phyloP scores from a whole-genome alignment of 2,797 vertebrate genomes.

The Propithecus deckenii region DNA sequence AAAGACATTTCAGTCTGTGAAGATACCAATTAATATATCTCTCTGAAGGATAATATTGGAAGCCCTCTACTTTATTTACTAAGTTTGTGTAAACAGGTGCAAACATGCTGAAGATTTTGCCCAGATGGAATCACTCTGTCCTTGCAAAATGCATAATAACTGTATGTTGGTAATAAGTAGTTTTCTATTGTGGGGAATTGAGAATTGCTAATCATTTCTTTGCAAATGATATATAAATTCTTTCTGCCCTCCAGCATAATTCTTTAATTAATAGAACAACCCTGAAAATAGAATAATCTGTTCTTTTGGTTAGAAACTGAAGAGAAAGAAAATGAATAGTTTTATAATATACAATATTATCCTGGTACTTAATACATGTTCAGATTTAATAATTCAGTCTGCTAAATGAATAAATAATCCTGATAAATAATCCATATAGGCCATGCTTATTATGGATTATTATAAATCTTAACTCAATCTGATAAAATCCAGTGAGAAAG shows the following conservation, averaged over 20 bases:
- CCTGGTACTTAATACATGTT: not conserved
- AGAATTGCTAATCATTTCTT: not conserved
- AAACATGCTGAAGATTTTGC: not conserved
- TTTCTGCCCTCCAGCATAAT: not conserved
- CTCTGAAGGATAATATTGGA: not conserved
- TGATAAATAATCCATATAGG: not conserved
- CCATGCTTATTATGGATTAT: not conserved
- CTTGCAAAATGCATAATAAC: not conserved
- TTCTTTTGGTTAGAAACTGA: not conserved
- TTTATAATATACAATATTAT: not conserved
- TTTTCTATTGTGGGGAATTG: not conserved
- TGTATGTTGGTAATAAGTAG: not conserved
- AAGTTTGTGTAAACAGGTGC: not conserved
- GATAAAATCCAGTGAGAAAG: not conserved
- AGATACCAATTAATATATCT: not conserved
- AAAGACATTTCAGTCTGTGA: not conserved
- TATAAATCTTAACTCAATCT: not conserved
- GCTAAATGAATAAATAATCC: not conserved
- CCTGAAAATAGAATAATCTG: not conserved
- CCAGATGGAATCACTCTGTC: not conserved
- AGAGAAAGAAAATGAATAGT: not conserved
- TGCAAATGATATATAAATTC: not conserved
- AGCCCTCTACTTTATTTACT: not conserved
- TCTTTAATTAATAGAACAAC: not conserved
- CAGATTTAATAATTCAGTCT: constrained; percentile 6